A percentile compares a stretch with the other conserved stretches of the same genome.
These are phyloP conservation scores for Centropristis striata DNA, from an alignment of 2,113 vertebrate species.

Conservation along the genomic window DNA sequence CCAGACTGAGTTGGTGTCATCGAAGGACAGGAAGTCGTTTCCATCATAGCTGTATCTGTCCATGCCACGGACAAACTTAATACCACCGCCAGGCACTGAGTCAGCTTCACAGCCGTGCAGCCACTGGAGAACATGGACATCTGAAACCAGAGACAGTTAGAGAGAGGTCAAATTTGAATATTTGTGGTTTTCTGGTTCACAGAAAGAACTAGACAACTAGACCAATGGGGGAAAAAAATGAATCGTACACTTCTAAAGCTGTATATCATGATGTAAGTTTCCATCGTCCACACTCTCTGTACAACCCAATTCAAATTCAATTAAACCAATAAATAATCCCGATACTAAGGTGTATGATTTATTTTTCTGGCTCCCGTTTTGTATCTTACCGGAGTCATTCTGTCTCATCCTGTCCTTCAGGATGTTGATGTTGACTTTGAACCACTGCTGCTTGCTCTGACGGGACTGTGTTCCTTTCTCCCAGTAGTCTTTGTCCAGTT, in stretches of 20 bases:
- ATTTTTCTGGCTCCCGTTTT: too few relatives aligned
- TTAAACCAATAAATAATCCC: too few relatives aligned
- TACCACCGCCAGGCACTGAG: rapidly evolving
- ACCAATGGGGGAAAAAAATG: too few relatives aligned
- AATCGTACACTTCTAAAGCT: too few relatives aligned
- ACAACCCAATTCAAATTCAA: too few relatives aligned
- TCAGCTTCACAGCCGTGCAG: conserved; percentile 67
- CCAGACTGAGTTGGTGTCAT: conserved; percentile 40
- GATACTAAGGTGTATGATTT: too few relatives aligned
- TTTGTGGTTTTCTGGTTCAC: neutral
- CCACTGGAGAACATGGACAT: conserved; percentile 75
- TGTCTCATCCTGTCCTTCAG: conserved; percentile 61
- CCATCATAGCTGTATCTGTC: conserved; percentile 80
- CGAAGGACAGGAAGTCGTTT: conserved; percentile 72
- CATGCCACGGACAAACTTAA: neutral
- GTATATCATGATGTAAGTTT: too few relatives aligned
- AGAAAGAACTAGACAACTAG: too few relatives aligned
- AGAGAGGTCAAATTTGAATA: neutral
- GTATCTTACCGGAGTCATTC: conserved; percentile 51
- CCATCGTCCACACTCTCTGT: too few relatives aligned
- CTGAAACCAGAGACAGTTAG: conserved; percentile 15
- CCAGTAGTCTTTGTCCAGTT: conserved; percentile 59
- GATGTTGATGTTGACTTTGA: conserved; percentile 78
- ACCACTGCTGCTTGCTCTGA: conserved; percentile 79
- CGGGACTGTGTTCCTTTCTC: conserved; percentile 70